Percentiles rank a stretch among this genome's conserved stretches.
phyloP scores from a whole-genome alignment of 2,797 vertebrate genomes.

The Spheniscus humboldti region DNA sequence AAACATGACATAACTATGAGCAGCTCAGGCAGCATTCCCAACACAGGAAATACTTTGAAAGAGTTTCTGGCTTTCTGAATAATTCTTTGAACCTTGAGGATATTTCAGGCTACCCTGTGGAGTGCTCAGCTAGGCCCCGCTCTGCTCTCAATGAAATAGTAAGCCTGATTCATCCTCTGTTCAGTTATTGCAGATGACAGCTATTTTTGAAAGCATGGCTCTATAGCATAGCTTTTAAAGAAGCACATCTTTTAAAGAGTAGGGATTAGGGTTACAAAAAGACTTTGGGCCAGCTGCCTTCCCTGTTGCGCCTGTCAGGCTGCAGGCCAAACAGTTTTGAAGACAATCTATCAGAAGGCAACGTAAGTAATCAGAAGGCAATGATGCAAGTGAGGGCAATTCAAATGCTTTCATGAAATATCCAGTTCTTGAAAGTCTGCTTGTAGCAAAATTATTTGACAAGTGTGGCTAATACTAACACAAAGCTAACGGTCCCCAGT shows the following conservation, averaged over 20 bases:
- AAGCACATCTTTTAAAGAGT: background rate
- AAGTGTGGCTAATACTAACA: background rate
- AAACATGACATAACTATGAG: background rate
- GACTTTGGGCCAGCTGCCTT: background rate
- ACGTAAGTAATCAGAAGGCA: background rate
- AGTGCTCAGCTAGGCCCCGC: background rate
- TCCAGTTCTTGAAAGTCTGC: background rate
- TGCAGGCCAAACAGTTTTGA: background rate
- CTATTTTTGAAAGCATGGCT: background rate
- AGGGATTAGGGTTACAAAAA: background rate
- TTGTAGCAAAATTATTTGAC: background rate
- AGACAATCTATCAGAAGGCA: background rate
- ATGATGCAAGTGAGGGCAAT: background rate
- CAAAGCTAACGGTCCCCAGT: background rate
- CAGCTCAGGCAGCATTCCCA: background rate
- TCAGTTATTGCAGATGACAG: background rate
- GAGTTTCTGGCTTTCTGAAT: background rate
- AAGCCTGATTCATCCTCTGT: rapidly evolving
- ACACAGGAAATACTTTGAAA: background rate
- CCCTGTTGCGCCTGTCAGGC: background rate
- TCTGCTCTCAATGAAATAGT: background rate
- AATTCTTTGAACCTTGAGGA: background rate
- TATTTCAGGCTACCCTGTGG: background rate
- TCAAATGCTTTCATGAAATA: background rate
- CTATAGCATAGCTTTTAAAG: background rate